Conservation (phyloP, 2,797 vertebrate species). For the Hoplostethus atlanticus region DNA sequence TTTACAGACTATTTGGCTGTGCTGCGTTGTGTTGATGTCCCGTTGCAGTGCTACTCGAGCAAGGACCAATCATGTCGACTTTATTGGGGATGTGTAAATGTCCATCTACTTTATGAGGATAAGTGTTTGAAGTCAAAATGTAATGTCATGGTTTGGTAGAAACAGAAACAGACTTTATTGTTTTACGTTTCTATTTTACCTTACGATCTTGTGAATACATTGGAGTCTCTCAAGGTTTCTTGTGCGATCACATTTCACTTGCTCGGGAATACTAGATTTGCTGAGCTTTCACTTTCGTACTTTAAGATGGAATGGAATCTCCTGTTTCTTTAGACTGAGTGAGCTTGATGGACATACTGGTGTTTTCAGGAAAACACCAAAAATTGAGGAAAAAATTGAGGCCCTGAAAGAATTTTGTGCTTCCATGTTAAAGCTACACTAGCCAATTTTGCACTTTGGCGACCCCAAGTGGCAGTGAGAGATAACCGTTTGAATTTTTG, state of each 20-base stretch:
- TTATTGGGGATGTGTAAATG: constrained; percentile 42
- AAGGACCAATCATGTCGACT: constrained; percentile 46
- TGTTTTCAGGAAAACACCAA: constrained; percentile 1
- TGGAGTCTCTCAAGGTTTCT: constrained; percentile 1
- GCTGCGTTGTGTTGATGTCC: constrained; percentile 35
- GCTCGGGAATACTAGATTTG: not conserved
- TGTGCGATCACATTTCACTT: not conserved
- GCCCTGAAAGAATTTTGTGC: constrained; percentile 38
- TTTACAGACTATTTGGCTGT: constrained; percentile 53
- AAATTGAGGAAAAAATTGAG: constrained; percentile 32
- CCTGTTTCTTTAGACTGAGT: not conserved
- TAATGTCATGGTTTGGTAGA: not conserved
- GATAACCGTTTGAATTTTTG: constrained; percentile 59
- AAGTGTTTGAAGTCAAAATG: not conserved
- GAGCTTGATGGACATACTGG: constrained; percentile 9
- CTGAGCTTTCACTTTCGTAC: too few relatives aligned
- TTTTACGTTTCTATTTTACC: not conserved
- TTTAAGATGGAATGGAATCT: not conserved
- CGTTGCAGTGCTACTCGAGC: constrained; percentile 31
- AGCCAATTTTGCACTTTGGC: constrained; percentile 23
- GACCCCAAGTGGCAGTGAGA: constrained; percentile 15
- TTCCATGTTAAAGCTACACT: constrained; percentile 12
- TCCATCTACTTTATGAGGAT: constrained; percentile 10
- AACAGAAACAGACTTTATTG: not conserved
- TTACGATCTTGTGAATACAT: not conserved